Evolutionary conservation across 2,888 invertebrate species (phyloP).

Genomic region (Ormyrus thymus): DNA sequence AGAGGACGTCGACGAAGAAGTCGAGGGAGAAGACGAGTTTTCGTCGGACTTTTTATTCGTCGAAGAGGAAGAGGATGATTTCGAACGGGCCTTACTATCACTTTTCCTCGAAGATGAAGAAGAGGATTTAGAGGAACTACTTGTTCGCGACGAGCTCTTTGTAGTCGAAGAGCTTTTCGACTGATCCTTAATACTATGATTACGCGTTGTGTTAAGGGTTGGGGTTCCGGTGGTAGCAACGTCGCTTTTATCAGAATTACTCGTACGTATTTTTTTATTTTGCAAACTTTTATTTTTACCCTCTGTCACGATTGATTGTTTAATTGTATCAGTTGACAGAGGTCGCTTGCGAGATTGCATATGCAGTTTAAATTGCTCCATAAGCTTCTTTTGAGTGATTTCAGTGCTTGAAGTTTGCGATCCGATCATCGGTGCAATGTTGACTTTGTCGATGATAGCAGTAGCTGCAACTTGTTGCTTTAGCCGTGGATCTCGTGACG

Average conservation of each 20-base stretch:
- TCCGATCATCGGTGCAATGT: too few species aligned
- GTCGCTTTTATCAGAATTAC: constrained; percentile 71
- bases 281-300: constrained; percentile 49
- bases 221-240: constrained; percentile 48
- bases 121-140: constrained; percentile 65
- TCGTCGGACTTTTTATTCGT: constrained; percentile 70
- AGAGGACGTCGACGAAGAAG: constrained; percentile 56
- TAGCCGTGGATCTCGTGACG: constrained; percentile 71
- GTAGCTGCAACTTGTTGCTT: constrained; percentile 55
- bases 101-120: constrained; percentile 72
- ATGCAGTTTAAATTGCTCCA: constrained; percentile 47
- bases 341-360: constrained; percentile 34
- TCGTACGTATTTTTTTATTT: constrained; percentile 49
- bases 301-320: constrained; percentile 39
- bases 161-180: constrained; percentile 63
- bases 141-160: constrained; percentile 64
- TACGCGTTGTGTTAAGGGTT: constrained; percentile 30
- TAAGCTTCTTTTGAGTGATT: constrained; percentile 27
- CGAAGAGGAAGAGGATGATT: constrained; percentile 64
- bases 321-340: constrained; percentile 44
- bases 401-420: constrained; percentile 8
- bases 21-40: constrained; percentile 61
- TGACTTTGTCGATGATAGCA: too few species aligned
- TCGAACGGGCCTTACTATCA: constrained; percentile 70
- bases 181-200: constrained; percentile 57